Evolutionary conservation across 2,888 invertebrate genomes (phyloP), one percentile per base, ranked within the genome.

Genomic region (Rapana venosa): DNA sequence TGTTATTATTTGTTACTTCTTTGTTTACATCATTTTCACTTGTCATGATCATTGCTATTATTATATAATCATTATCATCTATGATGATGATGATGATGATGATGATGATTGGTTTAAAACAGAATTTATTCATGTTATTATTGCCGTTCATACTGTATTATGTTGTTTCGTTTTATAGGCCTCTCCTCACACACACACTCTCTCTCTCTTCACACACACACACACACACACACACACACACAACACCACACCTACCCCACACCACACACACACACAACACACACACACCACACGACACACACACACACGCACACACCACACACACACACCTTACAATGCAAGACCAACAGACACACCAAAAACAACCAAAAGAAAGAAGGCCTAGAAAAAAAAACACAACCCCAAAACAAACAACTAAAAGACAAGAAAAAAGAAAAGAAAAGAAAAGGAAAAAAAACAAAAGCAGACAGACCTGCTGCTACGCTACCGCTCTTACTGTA

Each of bases 181-280:
- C 2, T 8, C 47, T 47, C 47, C 47, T 8, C 47, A 2, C 2
- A 5, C 47, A 5, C 47, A 47, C 47, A 5, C 47, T 47, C 47
- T 47, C 47, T 47, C 47, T 47, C 4, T 47, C 47, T 47, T 17
- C 66, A 66, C 66, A 66, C 66, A 66, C 66, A 66, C 66, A 66
- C 66, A 66, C 66, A 66, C 66, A 66, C 66, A 66, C 66, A 66
- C 66, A 66, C 66, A 66, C 66, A 66, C 66, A 66, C 66, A 66
- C 66, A 66, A n/a, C n/a, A n/a, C n/a, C n/a, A n/a, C n/a, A n/a
- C n/a, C n/a, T n/a, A n/a, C n/a, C 66, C 2, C 66, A 66, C 66
- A 17, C 47, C 47, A 47, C 47, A 47, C 47, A 47, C 47, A 74
- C 74, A 74, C 74, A 74, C 22, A 13, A 74, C n/a, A 74, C n/a